phyloP scores from a whole-genome alignment of 2,797 vertebrate genomes.

The Siniperca undulata region DNA sequence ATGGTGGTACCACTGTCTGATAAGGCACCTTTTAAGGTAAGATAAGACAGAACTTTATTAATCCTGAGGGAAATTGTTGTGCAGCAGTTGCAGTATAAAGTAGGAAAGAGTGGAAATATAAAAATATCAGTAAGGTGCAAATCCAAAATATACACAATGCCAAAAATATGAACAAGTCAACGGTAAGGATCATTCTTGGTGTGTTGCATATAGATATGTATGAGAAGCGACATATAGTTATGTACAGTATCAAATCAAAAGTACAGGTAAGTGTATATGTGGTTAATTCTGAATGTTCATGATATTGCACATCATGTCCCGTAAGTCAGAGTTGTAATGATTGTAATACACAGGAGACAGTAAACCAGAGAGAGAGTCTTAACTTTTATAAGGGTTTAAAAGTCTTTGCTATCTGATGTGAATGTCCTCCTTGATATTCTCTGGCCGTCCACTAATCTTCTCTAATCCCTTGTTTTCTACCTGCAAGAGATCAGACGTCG shows the following conservation, averaged over 20 bases:
- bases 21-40: background rate
- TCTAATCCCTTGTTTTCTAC: conserved; percentile 10
- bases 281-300: too few relatives aligned
- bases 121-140: background rate
- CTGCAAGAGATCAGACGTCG: conserved; percentile 91
- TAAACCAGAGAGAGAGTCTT: too few relatives aligned
- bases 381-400: background rate
- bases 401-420: background rate
- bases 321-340: too few relatives aligned
- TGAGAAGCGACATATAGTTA: too few relatives aligned
- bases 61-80: background rate
- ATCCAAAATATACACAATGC: background rate
- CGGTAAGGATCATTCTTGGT: background rate
- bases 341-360: too few relatives aligned
- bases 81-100: background rate
- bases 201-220: too few relatives aligned
- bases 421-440: background rate
- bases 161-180: background rate
- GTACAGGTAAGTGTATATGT: too few relatives aligned
- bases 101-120: background rate
- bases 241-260: too few relatives aligned
- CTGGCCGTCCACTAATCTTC: conserved; percentile 4
- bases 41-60: background rate
- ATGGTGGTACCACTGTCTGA: background rate
- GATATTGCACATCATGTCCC: too few relatives aligned